Percentiles rank a stretch among this genome's conserved stretches.
Evolutionary conservation across 2,888 invertebrate genomes (phyloP).

Genomic region (Empis stercorea): DNA sequence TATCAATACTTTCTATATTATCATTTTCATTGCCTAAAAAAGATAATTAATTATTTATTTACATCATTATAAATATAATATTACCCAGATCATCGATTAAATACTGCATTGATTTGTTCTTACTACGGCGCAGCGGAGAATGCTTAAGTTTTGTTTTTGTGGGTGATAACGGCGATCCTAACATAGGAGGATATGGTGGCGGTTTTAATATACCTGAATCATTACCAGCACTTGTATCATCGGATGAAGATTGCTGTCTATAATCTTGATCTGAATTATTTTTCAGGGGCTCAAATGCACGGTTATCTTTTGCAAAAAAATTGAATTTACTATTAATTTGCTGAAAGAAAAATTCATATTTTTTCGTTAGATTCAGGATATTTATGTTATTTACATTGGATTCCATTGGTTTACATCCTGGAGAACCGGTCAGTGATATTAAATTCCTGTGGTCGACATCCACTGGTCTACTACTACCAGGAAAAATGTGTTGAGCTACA

Average conservation of each 20-base stretch:
- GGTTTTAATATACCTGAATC: constrained; percentile 18
- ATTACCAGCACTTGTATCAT: no score
- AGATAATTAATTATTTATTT: not conserved
- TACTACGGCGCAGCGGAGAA: not conserved
- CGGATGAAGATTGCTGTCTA: not conserved
- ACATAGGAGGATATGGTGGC: constrained; percentile 16
- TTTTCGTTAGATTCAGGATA: no score
- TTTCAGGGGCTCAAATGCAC: no score
- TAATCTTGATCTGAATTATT: not conserved
- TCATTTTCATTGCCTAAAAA: constrained; percentile 40
- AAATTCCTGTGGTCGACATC: constrained; percentile 76
- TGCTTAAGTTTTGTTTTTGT: not conserved
- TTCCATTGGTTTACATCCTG: constrained; percentile 25
- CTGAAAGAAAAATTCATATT: no score
- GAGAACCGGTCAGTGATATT: constrained; percentile 68
- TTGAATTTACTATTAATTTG: not conserved
- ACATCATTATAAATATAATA: not conserved
- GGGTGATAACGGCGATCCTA: constrained; percentile 9
- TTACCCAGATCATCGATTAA: not conserved
- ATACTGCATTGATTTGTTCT: not conserved
- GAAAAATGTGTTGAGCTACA: not conserved
- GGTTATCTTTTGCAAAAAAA: not conserved
- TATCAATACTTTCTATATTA: constrained; percentile 69
- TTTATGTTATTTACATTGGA: no score
- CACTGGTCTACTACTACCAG: constrained; percentile 33